A percentile compares a stretch with the other conserved stretches of the same genome.
phyloP scores from a whole-genome alignment of 1,140 invertebrate genomes.

The Whitmania pigra region DNA sequence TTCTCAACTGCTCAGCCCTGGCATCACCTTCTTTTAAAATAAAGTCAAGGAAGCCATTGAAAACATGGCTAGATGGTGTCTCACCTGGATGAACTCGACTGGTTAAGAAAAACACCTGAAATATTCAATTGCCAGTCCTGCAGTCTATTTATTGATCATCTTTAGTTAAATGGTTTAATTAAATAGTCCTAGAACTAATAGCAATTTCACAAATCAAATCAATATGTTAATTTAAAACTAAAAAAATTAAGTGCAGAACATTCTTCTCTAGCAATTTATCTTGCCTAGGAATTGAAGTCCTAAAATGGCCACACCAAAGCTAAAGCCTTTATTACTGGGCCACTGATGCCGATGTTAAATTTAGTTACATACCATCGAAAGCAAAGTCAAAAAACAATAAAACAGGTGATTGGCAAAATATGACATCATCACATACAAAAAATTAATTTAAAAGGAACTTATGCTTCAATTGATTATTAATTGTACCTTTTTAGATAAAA shows the following conservation, averaged over 20 bases:
- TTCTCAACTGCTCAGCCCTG: constrained; percentile 35
- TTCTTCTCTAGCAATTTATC: background rate
- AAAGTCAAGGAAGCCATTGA: constrained; percentile 43
- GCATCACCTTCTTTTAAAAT: constrained; percentile 39
- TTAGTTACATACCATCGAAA: no score
- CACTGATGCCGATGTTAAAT: no score
- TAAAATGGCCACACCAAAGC: no score
- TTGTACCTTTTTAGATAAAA: constrained; percentile 32
- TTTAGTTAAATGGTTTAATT: background rate
- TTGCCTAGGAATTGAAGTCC: background rate
- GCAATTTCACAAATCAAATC: background rate
- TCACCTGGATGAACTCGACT: constrained; percentile 44
- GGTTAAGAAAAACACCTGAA: constrained; percentile 40
- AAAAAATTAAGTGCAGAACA: background rate
- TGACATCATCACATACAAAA: no score
- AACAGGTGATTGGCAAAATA: no score
- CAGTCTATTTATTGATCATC: background rate
- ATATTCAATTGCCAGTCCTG: constrained; percentile 22
- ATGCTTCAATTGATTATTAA: background rate
- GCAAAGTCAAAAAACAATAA: no score
- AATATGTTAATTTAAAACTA: background rate
- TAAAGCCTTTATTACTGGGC: no score
- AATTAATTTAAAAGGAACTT: no score
- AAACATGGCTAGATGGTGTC: constrained; percentile 42
- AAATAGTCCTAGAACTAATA: background rate